Base-by-base conservation (phyloP, 2,797 vertebrate species). In the Tadarida brasiliensis region DNA sequence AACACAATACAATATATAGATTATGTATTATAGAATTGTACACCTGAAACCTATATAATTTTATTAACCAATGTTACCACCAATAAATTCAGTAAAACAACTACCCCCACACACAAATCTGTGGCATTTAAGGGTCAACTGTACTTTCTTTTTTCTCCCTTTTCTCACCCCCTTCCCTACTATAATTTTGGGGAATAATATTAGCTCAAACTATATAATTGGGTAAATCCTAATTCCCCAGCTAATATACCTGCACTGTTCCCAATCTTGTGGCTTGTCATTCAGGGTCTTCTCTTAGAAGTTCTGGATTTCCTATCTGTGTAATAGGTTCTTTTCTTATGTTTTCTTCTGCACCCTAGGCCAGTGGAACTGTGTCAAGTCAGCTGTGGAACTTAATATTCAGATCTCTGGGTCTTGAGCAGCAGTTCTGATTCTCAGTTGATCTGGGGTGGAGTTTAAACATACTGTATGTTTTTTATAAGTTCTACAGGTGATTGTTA, bases 381-480 rank as follows among this genome's bases (percentile, higher is more conserved):
- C 16, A 44, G 1, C 44, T 54, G 30, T 90, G 70, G 12, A 91
- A 86, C n/a, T 91, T 91, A 88, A 91, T 84, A 87, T 87, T 95
- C 47, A 90, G 22, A 80, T 94, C 15, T 63, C 26, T 92, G 11
- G 16, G 24, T 20, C 26, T 30, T 16, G 11, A 83, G 78, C 33
- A 77, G 35, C 6, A 74, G 85, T 92, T 92, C n/a, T 87, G 56
- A 74, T 90, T 91, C 12, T 91, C 16, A 65, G 67, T 80, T 73
- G 65, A 77, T 90, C 65, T 94, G 20, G 54, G 71, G 15, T 92
- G 20, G 61, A 94, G 26, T 84, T 95, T 90, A 94, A 26, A 85
- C n/a, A 56, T 82, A 26, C 26, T 83, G 5, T 65, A 22, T 73
- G 24, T 56, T 93, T 94, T 82, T 84, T 15, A 87, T 85, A 92